phyloP scores from a whole-genome alignment of 2,797 vertebrate genomes.

The Distichodus sexfasciatus region DNA sequence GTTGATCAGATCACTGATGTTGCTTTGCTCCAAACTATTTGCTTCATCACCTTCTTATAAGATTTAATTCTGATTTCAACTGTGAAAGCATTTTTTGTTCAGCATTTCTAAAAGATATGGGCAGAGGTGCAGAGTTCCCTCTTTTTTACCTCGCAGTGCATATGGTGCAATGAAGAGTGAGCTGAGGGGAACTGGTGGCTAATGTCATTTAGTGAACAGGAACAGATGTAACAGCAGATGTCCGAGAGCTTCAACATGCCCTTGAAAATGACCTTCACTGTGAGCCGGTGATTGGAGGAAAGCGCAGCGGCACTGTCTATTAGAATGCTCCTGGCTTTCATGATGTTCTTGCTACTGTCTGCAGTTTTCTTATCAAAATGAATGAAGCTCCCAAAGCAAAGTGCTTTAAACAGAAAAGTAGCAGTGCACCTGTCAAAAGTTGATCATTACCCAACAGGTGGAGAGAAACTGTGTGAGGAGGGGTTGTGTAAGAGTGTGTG shows the following conservation, averaged over 20 bases:
- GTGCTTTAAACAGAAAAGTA: conserved; percentile 4
- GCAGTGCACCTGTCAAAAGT: not conserved
- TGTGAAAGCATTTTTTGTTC: no score
- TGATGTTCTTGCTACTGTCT: not conserved
- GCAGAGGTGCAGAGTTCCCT: no score
- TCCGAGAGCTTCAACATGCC: not conserved
- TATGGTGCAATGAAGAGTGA: not conserved
- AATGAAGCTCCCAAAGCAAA: not conserved
- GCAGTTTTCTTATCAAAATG: not conserved
- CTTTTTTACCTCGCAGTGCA: no score
- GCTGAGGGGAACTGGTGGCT: not conserved
- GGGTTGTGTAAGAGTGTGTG: not conserved
- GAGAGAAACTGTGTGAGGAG: not conserved
- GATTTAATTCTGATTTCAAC: no score
- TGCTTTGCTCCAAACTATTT: no score
- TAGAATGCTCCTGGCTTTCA: not conserved
- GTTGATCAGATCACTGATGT: no score
- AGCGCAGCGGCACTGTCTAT: not conserved
- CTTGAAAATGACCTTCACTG: not conserved
- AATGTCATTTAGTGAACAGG: not conserved
- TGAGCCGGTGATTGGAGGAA: not conserved
- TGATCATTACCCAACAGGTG: not conserved
- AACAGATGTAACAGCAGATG: not conserved
- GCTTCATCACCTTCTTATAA: no score
- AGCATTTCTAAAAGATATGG: no score